Evolutionary conservation across 2,888 invertebrate genomes (phyloP).

Genomic region (Chymomyza caudatula): DNA sequence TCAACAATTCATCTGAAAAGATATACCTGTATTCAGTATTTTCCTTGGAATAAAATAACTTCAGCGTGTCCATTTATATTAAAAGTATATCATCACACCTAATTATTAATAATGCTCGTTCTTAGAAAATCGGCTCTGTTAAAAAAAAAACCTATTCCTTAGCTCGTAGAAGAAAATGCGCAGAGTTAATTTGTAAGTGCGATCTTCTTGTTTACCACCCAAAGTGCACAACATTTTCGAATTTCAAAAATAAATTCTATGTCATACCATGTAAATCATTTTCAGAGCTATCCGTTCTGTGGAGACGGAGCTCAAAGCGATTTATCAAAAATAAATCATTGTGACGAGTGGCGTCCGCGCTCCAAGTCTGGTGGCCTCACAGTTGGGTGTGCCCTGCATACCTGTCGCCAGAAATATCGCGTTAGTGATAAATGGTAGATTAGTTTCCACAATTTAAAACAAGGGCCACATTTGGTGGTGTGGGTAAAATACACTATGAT

Average conservation of each 20-base stretch:
- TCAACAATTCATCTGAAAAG: no score
- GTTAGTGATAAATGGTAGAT: conserved; percentile 72
- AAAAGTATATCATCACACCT: background rate
- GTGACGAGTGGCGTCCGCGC: conserved; percentile 61
- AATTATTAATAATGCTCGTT: background rate
- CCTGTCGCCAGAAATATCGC: conserved; percentile 60
- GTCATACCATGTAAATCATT: conserved; percentile 76
- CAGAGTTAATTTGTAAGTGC: conserved; percentile 5
- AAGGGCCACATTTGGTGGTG: conserved; percentile 26
- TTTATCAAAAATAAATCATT: conserved; percentile 78
- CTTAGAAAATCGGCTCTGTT: background rate
- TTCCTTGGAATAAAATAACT: no score
- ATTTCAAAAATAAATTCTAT: conserved; percentile 75
- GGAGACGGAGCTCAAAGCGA: conserved; percentile 48
- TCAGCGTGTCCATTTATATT: background rate
- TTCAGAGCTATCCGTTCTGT: conserved; percentile 52
- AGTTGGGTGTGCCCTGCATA: conserved; percentile 34
- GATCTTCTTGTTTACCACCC: conserved; percentile 73
- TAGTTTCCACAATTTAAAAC: conserved; percentile 71
- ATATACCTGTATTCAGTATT: no score
- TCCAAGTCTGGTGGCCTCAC: conserved; percentile 17
- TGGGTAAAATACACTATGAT: conserved; percentile 1
- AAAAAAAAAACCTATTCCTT: background rate
- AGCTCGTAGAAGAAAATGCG: background rate
- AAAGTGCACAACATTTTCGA: conserved; percentile 69